Base-by-base conservation (phyloP, 2,113 vertebrate species). In the Phrynocephalus versicolor region DNA sequence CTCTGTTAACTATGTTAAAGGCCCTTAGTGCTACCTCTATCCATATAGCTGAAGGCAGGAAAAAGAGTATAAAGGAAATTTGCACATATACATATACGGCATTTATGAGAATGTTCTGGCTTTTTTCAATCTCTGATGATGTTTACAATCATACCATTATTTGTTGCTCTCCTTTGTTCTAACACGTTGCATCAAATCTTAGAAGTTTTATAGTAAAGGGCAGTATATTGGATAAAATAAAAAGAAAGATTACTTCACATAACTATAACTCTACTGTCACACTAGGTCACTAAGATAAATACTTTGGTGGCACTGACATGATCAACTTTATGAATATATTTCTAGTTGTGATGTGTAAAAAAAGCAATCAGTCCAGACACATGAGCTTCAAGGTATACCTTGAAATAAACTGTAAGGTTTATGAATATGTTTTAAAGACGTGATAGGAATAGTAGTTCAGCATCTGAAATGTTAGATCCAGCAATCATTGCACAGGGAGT, bases 271-370 rank as follows among this genome's bases (percentile, higher is more conserved):
- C 57, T 19, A 35, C n/a, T 90, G 72, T 58, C 35, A 90, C 81
- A 90, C 85, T 72, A 80, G 80, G 87, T 88, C 85, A 91, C 25
- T 0, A 1, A 91, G 83, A 89, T 82, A 92, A 90, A 91, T 91
- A 57, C 6, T 83, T 79, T 2, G 79, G 86, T 76, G 77, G 81
- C 5, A 62, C 21, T 18, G 74, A 88, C 81, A 62, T 16, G 39
- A 77, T 71, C 89, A 85, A 85, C 84, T 89, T 91, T 92, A 88
- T 86, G 71, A 84, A 69, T 55, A 71, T 35, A 87, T 87, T 78
- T 87, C 83, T 85, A 91, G 64, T 79, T 92, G 87, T 80, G 82
- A 91, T n/a, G n/a, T n/a, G n/a, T 88, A 94, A 83, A 88, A 91
- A 88, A 58, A 70, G 75, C 89, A 94, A 94, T 90, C 85, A 90